Percentiles rank a stretch among this genome's conserved stretches.
These are phyloP conservation scores for Adelges cooleyi DNA, from an alignment of 1,140 invertebrate species.

Conservation along the genomic window DNA sequence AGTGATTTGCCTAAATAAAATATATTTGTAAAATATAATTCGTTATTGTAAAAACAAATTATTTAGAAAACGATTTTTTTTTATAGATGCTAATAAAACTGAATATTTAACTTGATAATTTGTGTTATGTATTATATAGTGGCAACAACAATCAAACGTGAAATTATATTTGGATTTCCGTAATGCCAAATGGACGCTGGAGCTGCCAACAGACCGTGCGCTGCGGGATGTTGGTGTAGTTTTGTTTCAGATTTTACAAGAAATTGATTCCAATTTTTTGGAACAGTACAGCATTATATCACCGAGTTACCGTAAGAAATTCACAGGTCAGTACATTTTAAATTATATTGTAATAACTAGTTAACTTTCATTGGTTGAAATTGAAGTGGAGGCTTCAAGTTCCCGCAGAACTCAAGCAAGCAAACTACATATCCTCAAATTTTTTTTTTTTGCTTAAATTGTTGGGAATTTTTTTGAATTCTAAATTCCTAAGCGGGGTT, in stretches of 20 bases:
- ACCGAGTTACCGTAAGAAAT: constrained; percentile 35
- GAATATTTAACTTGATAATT: background rate
- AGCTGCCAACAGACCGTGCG: constrained; percentile 38
- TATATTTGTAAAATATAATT: too few species aligned
- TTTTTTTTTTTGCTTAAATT: too few species aligned
- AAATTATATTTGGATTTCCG: constrained; percentile 56
- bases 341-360: too few species aligned
- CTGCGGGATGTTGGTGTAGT: constrained; percentile 43
- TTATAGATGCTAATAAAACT: background rate
- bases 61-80: too few species aligned
- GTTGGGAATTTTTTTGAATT: too few species aligned
- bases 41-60: too few species aligned
- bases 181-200: constrained; percentile 48
- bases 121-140: constrained; percentile 38
- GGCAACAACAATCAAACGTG: too few species aligned
- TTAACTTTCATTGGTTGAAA: too few species aligned
- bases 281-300: constrained; percentile 38
- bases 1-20: constrained; percentile 15
- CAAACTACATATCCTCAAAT: too few species aligned
- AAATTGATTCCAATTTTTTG: constrained; percentile 42
- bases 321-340: constrained; percentile 35
- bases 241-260: constrained; percentile 43
- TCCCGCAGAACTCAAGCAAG: too few species aligned
- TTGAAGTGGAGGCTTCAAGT: too few species aligned
- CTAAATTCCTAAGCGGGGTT: too few species aligned